Conservation (phyloP, 2,888 invertebrate species). For the Lasioglossum marginatum region DNA sequence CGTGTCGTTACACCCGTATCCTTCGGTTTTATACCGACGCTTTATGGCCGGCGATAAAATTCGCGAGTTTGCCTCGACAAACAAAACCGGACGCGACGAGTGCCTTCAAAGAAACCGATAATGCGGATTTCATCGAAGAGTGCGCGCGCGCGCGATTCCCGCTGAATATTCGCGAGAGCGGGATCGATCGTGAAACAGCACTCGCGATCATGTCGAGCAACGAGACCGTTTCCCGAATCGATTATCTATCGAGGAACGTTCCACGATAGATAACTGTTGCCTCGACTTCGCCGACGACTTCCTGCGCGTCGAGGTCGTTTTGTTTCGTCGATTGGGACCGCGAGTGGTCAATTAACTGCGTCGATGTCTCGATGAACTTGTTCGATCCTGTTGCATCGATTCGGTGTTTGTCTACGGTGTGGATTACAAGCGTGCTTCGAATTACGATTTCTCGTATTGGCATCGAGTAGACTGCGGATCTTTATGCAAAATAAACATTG, state of each 20-base stretch:
- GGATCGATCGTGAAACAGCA: neutral
- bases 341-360: neutral
- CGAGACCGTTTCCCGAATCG: neutral
- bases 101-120: conserved; percentile 61
- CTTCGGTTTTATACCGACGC: conserved; percentile 44
- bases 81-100: conserved; percentile 59
- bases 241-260: neutral
- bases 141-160: conserved; percentile 9
- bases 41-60: conserved; percentile 69
- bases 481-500: neutral
- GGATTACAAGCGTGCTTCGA: neutral
- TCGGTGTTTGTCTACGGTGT: neutral
- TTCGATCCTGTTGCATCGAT: neutral
- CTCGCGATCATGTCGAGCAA: neutral
- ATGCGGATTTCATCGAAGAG: conserved; percentile 44
- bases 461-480: neutral
- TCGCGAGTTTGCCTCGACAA: conserved; percentile 55
- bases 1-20: conserved; percentile 46
- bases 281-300: neutral
- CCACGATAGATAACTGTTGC: neutral
- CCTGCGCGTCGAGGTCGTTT: neutral
- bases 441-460: neutral
- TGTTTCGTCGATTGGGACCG: neutral
- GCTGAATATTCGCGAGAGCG: neutral
- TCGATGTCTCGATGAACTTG: neutral